Percentiles rank a stretch among this genome's conserved stretches.
Evolutionary conservation across 2,797 vertebrate genomes (phyloP).

Genomic region (Gadopsis marmoratus): DNA sequence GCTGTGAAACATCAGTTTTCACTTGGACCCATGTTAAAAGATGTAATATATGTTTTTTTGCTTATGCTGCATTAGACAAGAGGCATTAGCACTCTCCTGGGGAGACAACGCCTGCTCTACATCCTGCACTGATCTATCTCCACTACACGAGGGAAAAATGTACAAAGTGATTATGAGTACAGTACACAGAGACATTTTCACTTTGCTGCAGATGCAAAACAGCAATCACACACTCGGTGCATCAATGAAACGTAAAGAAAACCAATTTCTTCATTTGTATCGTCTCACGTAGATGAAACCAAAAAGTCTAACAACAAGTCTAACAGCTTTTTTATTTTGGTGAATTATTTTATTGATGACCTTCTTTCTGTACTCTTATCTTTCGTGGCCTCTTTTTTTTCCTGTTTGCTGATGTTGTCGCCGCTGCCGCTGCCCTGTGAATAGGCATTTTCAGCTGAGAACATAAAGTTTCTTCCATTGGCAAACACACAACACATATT

Average conservation of each 20-base stretch:
- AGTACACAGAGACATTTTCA: neutral
- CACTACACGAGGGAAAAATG: constrained; percentile 10
- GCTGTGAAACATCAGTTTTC: neutral
- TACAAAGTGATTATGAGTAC: constrained; percentile 15
- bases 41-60: constrained; percentile 4
- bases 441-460: neutral
- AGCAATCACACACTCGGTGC: neutral
- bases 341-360: neutral
- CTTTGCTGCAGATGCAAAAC: constrained; percentile 12
- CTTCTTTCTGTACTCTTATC: neutral
- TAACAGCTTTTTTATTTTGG: neutral
- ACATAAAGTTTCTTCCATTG: neutral
- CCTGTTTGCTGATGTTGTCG: neutral
- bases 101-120: constrained; percentile 12
- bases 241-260: constrained; percentile 1
- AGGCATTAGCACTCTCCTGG: constrained; percentile 7
- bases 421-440: neutral
- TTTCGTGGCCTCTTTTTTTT: neutral
- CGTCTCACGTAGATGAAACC: neutral
- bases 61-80: constrained; percentile 21
- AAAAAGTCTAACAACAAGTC: neutral
- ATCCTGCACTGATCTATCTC: constrained; percentile 22
- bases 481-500: neutral
- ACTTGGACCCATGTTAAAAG: constrained; percentile 3
- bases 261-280: neutral